A percentile compares a stretch with the other conserved stretches of the same genome.
Conservation (phyloP, 2,888 invertebrate species). For the Gymnocheta viridis region DNA sequence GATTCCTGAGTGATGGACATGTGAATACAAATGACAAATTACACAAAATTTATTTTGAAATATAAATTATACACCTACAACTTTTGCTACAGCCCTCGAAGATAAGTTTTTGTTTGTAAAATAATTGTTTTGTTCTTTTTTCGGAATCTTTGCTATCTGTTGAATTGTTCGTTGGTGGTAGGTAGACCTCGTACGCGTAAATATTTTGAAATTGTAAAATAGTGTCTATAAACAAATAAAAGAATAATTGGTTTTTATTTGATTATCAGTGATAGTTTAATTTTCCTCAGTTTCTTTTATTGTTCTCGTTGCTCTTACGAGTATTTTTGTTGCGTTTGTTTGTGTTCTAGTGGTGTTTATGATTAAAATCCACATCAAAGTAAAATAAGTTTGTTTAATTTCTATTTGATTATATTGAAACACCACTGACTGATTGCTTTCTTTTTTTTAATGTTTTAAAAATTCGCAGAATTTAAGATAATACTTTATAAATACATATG, state of each 20-base stretch:
- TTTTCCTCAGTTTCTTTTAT: conserved; percentile 15
- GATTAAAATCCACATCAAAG: conserved; percentile 67
- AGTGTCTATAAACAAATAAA: conserved; percentile 75
- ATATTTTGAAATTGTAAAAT: conserved; percentile 75
- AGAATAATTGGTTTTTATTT: conserved; percentile 71
- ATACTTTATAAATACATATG: neutral
- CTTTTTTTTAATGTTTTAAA: conserved; percentile 6
- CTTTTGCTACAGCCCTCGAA: conserved; percentile 18
- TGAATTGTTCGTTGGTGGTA: conserved; percentile 68
- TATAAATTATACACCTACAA: too few species aligned
- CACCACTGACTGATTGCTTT: conserved; percentile 17
- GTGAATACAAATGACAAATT: too few species aligned
- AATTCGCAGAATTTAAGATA: neutral
- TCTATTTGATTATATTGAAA: conserved; percentile 54
- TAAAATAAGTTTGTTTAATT: conserved; percentile 60
- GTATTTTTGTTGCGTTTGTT: conserved; percentile 29
- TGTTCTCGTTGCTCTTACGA: conserved; percentile 24
- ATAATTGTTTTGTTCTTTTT: conserved; percentile 21
- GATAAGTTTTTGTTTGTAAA: conserved; percentile 15
- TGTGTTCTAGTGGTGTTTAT: conserved; percentile 61
- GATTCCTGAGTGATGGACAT: too few species aligned
- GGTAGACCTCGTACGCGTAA: conserved; percentile 70
- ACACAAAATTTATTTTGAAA: too few species aligned
- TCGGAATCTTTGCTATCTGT: conserved; percentile 64
- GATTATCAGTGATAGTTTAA: conserved; percentile 34